Base-by-base conservation (phyloP, 2,888 invertebrate species). In the Chrysotoxum bicinctum region DNA sequence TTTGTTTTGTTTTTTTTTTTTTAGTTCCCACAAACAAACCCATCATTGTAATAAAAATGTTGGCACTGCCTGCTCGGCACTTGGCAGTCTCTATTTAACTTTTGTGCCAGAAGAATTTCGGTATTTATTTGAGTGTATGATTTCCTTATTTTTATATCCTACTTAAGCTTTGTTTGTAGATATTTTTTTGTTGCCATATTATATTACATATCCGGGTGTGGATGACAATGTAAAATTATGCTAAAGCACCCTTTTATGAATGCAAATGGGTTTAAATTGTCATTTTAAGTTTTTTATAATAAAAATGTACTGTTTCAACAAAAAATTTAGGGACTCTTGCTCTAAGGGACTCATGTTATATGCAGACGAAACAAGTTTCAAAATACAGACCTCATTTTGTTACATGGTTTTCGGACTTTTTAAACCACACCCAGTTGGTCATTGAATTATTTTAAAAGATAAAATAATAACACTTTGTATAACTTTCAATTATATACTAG, bases 41-140 rank as follows among this genome's bases (percentile, higher is more conserved):
- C 48, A 48, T 48, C 48, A 19, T 21, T 14, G 12, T 23, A 23
- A 23, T 23, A 21, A 23, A 48, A 48, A 48, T 48, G 48, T 48
- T 48, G 48, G 48, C 48, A 48, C 48, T 48, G 48, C 21, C 23
- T 21, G 6, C 21, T 48, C 5, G 48, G 48, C 21, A 48, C 48
- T 48, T 48, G 48, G 48, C 48, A 48, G 12, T 14, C 0, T 21
- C 10, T 21, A 12, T 48, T 48, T 21, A 48, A 48, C 48, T 48
- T 48, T 12, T 48, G 12, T 48, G 48, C 48, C 48, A 48, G 12
- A 23, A 48, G 48, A 21, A 48, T 48, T 48, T 48, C 12, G 12
- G 21, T 12, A 48, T 48, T 48, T 48, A 48, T 48, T 48, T 48
- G 48, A 48, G 48, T 48, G 48, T 23, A 48, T 48, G 48, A 48